Evolutionary conservation across 2,113 vertebrate species (phyloP), one percentile per base, ranked within the genome.

Genomic region (Amblyopsis rosae): DNA sequence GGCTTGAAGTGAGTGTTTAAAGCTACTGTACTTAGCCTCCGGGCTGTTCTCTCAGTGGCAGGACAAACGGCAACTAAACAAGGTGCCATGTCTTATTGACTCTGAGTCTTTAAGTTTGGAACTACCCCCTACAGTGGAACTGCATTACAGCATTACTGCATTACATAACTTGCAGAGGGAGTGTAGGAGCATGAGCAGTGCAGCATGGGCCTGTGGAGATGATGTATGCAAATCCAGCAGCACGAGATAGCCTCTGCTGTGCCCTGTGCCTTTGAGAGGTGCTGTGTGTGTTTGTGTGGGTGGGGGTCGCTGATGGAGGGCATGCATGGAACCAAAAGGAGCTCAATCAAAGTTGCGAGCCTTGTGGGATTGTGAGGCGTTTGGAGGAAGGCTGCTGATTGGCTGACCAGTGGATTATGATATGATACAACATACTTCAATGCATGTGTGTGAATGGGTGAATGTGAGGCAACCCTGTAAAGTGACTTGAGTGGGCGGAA

Each of bases 221-320:
- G 77, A 86, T 89, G 80, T 85, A 83, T 88, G 84, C 76, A 87
- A 84, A 88, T 78, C 84, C 7, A 41, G 65, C 69, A 82, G 85
- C 86, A 87, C 70, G 73, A 67, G 69, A 86, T 74, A 66, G 69
- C 64, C 71, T 77, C 65, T 64, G 65, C 53, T 71, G 65, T 73
- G 56, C 60, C 75, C 70, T 82, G 71, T 68, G 67, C 65, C 65
- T 82, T 67, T 77, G 75, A 76, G 60, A 6, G 49, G 62, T 33
- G 33, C 70, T 65, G 75, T 64, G 58, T 66, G 81, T 79, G 55
- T 61, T 33, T 33, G 60, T 15, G 63, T 32, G 6, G 47, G 13
- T 7, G 45, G 11, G 51, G 19, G 41, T 26, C 2, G 26, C 26
- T 26, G 26, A 26, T 26, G 26, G 26, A 26, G 2, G 26, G 26